Base-by-base conservation (phyloP, 2,797 vertebrate genomes). In the Remorina albescens region DNA sequence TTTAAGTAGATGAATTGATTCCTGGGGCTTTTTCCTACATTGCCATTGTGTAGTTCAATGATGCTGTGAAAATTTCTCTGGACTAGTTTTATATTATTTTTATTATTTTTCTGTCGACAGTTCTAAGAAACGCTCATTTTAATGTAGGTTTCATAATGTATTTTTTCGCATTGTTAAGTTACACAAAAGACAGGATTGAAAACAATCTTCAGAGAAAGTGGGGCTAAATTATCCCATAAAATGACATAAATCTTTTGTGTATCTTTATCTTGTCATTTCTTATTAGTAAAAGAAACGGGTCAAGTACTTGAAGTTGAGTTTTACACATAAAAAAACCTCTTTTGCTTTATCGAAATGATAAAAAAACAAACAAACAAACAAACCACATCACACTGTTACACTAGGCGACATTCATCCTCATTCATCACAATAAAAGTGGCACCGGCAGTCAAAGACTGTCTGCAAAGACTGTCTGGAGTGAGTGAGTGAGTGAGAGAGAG, bases 391-490 rank as follows among this genome's bases (percentile, higher is more conserved):
- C n/a, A n/a, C n/a, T n/a, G n/a, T 36, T 25, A 13, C 10, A 62
- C 51, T 15, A 15, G 41, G 34, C 15, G 19, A 23, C 63, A 18
- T n/a, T n/a, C n/a, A n/a, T 47, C 6, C 16, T 55, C 12, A 44
- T 59, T 65, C 21, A 64, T 67, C 25, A 67, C 36, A 41, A n/a
- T 26, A 18, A 51, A 25, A 23, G 26, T 25, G 10, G 32, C 50
- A 39, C 3, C 36, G 49, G 18, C 30, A 37, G 50, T 3, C 34
- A 64, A 23, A 72, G 4, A 50, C 42, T 32, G 51, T 7, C 19
- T 50, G 7, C 32, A 28, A 18, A 64, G 56, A 42, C 16, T 23
- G n/a, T n/a, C n/a, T n/a, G n/a, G n/a, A n/a, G n/a, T n/a, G n/a
- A n/a, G n/a, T n/a, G n/a, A n/a, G n/a, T n/a, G n/a, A n/a, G n/a